Evolutionary conservation across 2,888 invertebrate species (phyloP).

Genomic region (Meghimatium bilineatum): DNA sequence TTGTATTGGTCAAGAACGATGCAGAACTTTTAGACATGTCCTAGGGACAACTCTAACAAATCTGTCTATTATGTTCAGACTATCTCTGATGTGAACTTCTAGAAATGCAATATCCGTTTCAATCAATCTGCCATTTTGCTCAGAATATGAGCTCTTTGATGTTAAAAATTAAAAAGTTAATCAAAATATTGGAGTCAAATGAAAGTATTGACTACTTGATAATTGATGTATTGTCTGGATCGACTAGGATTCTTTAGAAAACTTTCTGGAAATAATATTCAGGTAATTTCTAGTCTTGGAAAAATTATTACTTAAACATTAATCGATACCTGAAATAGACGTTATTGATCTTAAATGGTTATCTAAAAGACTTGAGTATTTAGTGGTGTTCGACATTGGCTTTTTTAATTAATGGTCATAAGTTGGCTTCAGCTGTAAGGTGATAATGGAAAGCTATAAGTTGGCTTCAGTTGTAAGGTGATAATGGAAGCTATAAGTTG

Average conservation of each 20-base stretch:
- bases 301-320: not conserved
- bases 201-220: not conserved
- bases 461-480: no score
- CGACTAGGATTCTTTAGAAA: not conserved
- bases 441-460: no score
- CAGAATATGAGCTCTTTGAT: not conserved
- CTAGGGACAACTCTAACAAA: not conserved
- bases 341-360: not conserved
- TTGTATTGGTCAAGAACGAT: no score
- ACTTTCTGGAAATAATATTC: not conserved
- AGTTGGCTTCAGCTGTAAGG: no score
- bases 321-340: not conserved
- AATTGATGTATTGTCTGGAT: not conserved
- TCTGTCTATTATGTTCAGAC: not conserved
- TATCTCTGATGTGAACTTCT: no score
- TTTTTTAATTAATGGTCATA: no score
- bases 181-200: not conserved
- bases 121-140: not conserved
- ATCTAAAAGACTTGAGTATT: no score
- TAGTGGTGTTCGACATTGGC: no score
- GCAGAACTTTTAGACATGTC: no score
- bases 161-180: not conserved
- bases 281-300: not conserved
- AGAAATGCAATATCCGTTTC: not conserved
- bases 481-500: no score